A percentile compares a stretch with the other conserved stretches of the same genome.
phyloP scores from a whole-genome alignment of 92 coral and sea anemone species.

The Actinernus sp. region DNA sequence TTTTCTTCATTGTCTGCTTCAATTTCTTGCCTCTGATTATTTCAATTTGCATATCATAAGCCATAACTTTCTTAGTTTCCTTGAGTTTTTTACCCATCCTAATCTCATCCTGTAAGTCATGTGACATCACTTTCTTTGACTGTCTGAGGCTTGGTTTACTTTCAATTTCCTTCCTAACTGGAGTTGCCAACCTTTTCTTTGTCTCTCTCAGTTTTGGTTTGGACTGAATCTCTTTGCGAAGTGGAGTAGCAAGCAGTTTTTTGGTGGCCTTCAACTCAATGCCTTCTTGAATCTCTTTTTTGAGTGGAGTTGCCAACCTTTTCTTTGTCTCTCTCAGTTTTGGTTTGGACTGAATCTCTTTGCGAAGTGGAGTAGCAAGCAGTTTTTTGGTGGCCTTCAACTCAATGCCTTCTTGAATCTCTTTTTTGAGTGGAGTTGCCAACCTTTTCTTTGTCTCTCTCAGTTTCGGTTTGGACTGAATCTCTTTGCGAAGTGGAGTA shows the following conservation, averaged over 20 bases:
- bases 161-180: slow-evolving; percentile 66
- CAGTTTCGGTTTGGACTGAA: slow-evolving; percentile 31
- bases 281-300: slow-evolving; percentile 65
- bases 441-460: slow-evolving; percentile 41
- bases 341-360: slow-evolving; percentile 62
- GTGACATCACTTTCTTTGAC: slow-evolving; percentile 64
- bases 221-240: slow-evolving; percentile 58
- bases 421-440: slow-evolving; percentile 60
- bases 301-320: slow-evolving; percentile 74
- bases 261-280: slow-evolving; percentile 67
- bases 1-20: slow-evolving; percentile 54
- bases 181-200: slow-evolving; percentile 53
- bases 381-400: slow-evolving; percentile 55
- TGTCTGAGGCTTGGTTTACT: slow-evolving; percentile 48
- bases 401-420: slow-evolving; percentile 37
- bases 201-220: slow-evolving; percentile 65
- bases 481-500: slow-evolving; percentile 61
- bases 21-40: slow-evolving; percentile 66
- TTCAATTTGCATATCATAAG: slow-evolving; percentile 69
- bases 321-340: slow-evolving; percentile 57
- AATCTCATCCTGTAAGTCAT: slow-evolving; percentile 64
- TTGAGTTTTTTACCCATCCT: slow-evolving; percentile 56
- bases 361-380: slow-evolving; percentile 63
- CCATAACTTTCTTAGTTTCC: slow-evolving; percentile 69
- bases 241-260: slow-evolving; percentile 66